Conservation (phyloP, 2,888 invertebrate species). For the Drosophila vallismaia region DNA sequence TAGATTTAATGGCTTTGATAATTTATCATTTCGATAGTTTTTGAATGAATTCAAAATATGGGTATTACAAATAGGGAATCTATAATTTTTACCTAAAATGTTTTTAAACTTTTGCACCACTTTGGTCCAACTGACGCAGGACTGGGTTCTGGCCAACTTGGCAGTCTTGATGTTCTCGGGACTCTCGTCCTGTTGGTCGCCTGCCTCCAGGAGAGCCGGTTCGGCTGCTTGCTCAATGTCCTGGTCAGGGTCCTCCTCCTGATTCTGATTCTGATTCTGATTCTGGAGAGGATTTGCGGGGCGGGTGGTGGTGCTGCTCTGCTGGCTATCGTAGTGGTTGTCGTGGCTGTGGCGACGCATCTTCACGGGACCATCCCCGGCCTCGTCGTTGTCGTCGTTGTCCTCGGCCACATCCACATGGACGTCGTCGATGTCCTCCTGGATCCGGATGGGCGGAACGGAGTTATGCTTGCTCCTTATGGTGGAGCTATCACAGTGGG, state of each 20-base stretch:
- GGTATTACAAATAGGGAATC: background rate
- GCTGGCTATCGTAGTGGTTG: conserved; percentile 29
- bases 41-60: background rate
- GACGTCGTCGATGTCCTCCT: conserved; percentile 4
- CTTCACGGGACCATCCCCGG: conserved; percentile 24
- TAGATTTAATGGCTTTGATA: no score
- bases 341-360: conserved; percentile 70
- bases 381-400: conserved; percentile 4
- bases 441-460: conserved; percentile 11
- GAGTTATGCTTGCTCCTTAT: conserved; percentile 34
- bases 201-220: conserved; percentile 20
- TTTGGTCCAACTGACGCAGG: conserved; percentile 83
- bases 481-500: conserved; percentile 47
- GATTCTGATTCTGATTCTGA: conserved; percentile 35
- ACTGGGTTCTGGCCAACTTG: conserved; percentile 70
- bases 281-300: conserved; percentile 29
- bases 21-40: background rate
- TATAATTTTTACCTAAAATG: conserved; percentile 74
- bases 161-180: conserved; percentile 67
- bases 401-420: conserved; percentile 24
- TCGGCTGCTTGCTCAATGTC: conserved; percentile 69
- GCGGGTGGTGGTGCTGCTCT: conserved; percentile 28
- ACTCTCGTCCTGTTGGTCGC: conserved; percentile 10
- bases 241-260: conserved; percentile 15
- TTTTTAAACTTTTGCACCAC: conserved; percentile 81